Percentiles rank a stretch among this genome's conserved stretches.
These are phyloP conservation scores for Sinocyclocheilus grahami DNA, from an alignment of 2,113 vertebrate genomes.

Conservation along the genomic window DNA sequence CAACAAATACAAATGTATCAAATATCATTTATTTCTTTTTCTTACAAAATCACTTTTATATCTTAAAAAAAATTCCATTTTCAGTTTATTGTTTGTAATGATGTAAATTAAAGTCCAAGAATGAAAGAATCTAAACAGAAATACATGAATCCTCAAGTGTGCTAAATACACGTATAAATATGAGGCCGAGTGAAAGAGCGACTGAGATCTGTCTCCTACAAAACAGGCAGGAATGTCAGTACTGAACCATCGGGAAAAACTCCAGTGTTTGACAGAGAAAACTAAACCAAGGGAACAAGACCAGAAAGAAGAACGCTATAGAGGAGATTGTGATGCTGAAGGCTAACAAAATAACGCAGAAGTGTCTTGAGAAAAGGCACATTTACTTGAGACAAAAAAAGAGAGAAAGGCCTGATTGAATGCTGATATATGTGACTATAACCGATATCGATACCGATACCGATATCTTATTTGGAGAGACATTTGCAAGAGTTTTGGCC, in stretches of 20 bases:
- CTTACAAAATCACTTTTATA: constrained; percentile 47
- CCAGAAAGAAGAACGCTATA: neutral
- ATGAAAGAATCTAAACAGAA: neutral
- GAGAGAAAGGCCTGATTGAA: neutral
- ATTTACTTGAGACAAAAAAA: constrained; percentile 3
- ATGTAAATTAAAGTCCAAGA: constrained; percentile 8
- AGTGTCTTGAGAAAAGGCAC: constrained; percentile 56
- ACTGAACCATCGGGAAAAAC: neutral
- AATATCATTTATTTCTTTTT: constrained; percentile 56
- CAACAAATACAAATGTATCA: constrained; percentile 17
- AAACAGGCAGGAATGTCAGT: constrained; percentile 55
- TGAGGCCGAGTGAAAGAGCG: neutral
- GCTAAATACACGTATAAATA: constrained; percentile 26
- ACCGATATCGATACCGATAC: neutral
- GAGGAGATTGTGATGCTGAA: constrained; percentile 20
- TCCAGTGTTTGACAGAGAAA: constrained; percentile 56
- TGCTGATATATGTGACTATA: neutral
- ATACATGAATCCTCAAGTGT: constrained; percentile 5
- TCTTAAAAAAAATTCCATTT: constrained; percentile 48
- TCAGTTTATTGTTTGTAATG: constrained; percentile 30
- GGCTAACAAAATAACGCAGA: constrained; percentile 14
- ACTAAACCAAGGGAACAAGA: constrained; percentile 24
- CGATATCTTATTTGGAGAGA: neutral
- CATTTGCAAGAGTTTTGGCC: neutral
- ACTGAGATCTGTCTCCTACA: constrained; percentile 29